Evolutionary conservation across 2,113 vertebrate genomes (phyloP).

Genomic region (Azemiops feae): DNA sequence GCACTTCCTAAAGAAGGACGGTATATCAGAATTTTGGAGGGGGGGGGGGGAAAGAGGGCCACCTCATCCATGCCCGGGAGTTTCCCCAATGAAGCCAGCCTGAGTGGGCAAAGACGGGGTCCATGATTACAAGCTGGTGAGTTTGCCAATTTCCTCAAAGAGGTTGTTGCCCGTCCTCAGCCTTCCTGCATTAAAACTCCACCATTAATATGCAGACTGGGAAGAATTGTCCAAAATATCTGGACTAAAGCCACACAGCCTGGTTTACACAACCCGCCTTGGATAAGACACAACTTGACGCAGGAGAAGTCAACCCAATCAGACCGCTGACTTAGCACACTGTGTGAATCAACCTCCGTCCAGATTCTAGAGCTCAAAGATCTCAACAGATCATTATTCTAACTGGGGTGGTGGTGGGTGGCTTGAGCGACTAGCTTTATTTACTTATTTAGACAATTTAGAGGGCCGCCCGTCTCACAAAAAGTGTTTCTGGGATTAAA

Average conservation of each 20-base stretch:
- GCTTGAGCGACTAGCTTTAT: neutral
- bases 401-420: neutral
- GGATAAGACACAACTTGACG: neutral
- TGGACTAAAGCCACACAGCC: neutral
- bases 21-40: no score
- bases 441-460: neutral
- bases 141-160: neutral
- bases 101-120: neutral
- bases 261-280: neutral
- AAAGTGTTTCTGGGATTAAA: neutral
- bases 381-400: no score
- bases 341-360: neutral
- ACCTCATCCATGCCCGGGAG: neutral
- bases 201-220: neutral
- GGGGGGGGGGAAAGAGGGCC: no score
- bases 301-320: neutral
- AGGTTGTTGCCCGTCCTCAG: neutral
- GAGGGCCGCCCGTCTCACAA: neutral
- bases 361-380: neutral
- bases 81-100: neutral
- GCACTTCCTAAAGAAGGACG: neutral
- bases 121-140: neutral
- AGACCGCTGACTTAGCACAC: neutral
- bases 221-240: neutral
- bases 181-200: no score